These are phyloP conservation scores for Rotaria magnacalcarata DNA, from an alignment of 2,888 invertebrate genomes.

Conservation along the genomic window DNA sequence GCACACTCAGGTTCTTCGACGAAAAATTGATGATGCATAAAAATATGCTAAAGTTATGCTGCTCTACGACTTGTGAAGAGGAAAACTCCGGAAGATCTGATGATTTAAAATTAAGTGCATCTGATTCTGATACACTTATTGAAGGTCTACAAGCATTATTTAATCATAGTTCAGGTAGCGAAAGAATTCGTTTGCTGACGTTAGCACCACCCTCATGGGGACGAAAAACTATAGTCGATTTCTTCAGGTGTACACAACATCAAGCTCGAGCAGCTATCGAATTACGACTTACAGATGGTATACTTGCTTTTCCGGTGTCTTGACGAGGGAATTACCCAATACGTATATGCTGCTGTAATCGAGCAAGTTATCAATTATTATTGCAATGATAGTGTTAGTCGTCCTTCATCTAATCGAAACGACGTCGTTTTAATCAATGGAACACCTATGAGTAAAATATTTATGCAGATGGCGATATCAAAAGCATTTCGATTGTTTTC, in stretches of 20 bases:
- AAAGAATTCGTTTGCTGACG: neutral
- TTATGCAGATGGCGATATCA: constrained; percentile 1
- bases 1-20: neutral
- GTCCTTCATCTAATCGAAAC: neutral
- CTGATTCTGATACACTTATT: neutral
- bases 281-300: neutral
- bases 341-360: neutral
- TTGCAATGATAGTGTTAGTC: neutral
- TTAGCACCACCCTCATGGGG: neutral
- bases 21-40: neutral
- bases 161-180: neutral
- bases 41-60: neutral
- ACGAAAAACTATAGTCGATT: neutral
- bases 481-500: neutral
- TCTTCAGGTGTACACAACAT: neutral
- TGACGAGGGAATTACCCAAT: neutral
- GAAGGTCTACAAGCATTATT: neutral
- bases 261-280: neutral
- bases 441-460: neutral
- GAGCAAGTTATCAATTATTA: neutral
- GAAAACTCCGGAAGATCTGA: neutral
- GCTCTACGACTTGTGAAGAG: neutral
- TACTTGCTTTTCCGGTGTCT: neutral
- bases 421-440: neutral
- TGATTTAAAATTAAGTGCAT: neutral